Conservation (phyloP, 2,888 invertebrate genomes). For the Megaustenia siamemsis region DNA sequence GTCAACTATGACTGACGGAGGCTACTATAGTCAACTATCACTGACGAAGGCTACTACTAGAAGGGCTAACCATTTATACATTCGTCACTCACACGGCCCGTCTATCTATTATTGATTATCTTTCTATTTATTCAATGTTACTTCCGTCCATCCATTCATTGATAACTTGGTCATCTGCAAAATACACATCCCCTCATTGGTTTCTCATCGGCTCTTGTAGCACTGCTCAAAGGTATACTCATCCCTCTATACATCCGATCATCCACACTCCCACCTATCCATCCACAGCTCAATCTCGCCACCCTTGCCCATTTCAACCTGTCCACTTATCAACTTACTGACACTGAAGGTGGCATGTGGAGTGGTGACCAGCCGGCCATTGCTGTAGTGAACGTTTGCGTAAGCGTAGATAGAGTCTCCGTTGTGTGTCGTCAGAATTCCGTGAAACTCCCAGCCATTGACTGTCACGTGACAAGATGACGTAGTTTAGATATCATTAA, state of each 20-base stretch:
- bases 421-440: neutral
- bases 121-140: neutral
- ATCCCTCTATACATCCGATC: no score
- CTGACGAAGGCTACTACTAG: no score
- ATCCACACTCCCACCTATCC: no score
- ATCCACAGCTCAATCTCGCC: no score
- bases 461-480: neutral
- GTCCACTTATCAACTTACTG: constrained; percentile 10
- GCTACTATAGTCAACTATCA: no score
- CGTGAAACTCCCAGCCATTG: neutral
- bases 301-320: no score
- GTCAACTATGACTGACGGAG: no score
- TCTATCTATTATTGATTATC: constrained; percentile 1
- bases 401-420: neutral
- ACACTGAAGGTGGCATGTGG: neutral
- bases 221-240: no score
- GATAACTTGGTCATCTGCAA: no score
- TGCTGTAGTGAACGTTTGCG: neutral
- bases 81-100: neutral
- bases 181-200: no score
- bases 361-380: neutral
- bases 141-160: neutral
- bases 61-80: neutral
- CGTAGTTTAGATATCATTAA: neutral
- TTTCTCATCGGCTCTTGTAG: no score